phyloP scores from a whole-genome alignment of 2,113 vertebrate species.

The Paramormyrops kingsleyae region DNA sequence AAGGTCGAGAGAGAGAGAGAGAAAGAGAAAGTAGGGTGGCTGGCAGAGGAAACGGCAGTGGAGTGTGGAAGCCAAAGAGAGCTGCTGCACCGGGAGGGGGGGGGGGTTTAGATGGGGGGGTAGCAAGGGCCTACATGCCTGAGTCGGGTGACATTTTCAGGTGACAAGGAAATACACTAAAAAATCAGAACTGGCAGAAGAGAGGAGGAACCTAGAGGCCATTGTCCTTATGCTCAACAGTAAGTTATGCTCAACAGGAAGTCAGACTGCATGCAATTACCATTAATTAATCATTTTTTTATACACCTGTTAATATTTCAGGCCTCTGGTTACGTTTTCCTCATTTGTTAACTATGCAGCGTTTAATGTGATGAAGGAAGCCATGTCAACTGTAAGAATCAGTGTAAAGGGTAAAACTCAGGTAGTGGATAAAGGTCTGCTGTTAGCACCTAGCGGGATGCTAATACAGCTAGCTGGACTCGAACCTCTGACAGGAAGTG shows the following conservation, averaged over 20 bases:
- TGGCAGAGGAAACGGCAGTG: too few relatives aligned
- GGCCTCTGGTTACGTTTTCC: not conserved
- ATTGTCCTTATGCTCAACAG: not conserved
- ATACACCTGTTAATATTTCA: not conserved
- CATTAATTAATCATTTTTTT: not conserved
- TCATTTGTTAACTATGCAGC: not conserved
- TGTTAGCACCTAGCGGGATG: not conserved
- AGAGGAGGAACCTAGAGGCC: not conserved
- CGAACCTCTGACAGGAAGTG: not conserved
- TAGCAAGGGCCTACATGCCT: not conserved
- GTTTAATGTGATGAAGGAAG: not conserved
- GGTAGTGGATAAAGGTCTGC: not conserved
- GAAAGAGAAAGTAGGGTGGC: not conserved
- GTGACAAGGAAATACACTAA: not conserved
- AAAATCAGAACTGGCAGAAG: not conserved
- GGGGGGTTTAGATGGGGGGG: too few relatives aligned
- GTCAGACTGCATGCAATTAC: not conserved
- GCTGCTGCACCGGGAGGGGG: not conserved
- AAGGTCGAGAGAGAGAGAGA: not conserved
- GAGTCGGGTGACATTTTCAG: not conserved
- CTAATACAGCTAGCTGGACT: not conserved
- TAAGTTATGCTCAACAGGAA: not conserved
- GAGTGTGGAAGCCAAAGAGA: not conserved
- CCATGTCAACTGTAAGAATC: not conserved
- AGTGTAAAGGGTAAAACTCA: too few relatives aligned